These are phyloP conservation scores for Platalea minor DNA, from an alignment of 2,797 vertebrate genomes.

Conservation along the genomic window DNA sequence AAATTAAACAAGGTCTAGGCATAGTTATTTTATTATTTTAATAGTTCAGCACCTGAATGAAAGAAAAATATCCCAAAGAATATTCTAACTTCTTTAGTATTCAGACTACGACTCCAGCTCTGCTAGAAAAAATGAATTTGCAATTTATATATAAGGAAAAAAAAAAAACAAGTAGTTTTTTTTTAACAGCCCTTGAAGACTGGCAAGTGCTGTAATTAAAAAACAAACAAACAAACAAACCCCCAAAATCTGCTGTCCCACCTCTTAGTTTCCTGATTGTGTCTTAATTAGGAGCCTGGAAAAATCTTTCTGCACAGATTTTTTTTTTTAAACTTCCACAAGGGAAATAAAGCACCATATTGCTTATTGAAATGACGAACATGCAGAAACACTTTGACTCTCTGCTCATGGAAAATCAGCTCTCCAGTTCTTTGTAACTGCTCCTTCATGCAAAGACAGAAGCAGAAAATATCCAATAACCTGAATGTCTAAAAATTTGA, in stretches of 20 bases:
- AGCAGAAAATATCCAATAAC: neutral
- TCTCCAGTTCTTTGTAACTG: neutral
- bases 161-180: neutral
- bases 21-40: neutral
- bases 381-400: neutral
- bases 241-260: neutral
- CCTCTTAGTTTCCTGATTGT: neutral
- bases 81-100: neutral
- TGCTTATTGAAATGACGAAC: accelerated
- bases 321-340: neutral
- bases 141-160: neutral
- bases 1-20: neutral
- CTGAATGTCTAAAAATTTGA: neutral
- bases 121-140: neutral
- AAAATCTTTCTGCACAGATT: neutral
- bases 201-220: neutral
- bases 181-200: neutral
- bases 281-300: neutral
- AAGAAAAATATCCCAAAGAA: neutral
- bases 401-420: neutral
- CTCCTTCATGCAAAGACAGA: neutral
- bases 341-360: neutral
- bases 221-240: neutral
- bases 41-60: neutral
- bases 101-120: neutral